Evolutionary conservation across 2,888 invertebrate species (phyloP).

Genomic region (Synanthedon vespiformis): DNA sequence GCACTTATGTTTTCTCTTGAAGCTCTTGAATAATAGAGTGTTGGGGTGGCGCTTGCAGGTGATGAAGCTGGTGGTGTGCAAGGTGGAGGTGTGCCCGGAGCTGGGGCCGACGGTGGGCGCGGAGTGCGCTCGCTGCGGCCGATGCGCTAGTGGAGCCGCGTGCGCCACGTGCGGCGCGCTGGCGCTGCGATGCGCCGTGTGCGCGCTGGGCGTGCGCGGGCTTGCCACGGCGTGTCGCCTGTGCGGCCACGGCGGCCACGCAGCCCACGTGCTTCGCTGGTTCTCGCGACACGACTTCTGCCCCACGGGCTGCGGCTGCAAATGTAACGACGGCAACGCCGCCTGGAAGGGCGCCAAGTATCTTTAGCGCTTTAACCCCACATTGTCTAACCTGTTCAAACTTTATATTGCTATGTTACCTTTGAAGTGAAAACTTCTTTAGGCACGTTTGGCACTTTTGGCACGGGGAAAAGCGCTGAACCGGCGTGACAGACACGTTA

Average conservation of each 20-base stretch:
- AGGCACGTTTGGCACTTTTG: no score
- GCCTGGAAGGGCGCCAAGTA: slow-evolving; percentile 58
- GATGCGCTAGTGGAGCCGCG: slow-evolving; percentile 74
- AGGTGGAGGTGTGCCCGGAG: slow-evolving; percentile 41
- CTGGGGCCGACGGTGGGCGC: slow-evolving; percentile 80
- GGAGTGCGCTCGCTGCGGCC: slow-evolving; percentile 78
- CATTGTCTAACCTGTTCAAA: slow-evolving; percentile 2
- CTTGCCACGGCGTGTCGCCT: slow-evolving; percentile 86
- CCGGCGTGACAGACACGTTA: no score
- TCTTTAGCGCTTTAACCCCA: slow-evolving; percentile 16
- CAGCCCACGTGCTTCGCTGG: slow-evolving; percentile 87
- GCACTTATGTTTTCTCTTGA: no score
- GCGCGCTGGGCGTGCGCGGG: slow-evolving; percentile 87
- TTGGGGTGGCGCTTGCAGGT: slow-evolving; percentile 33
- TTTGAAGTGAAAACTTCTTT: no score
- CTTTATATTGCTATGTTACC: no score
- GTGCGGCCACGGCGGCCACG: slow-evolving; percentile 96
- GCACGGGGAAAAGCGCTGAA: no score
- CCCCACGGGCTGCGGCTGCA: slow-evolving; percentile 93
- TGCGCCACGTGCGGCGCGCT: slow-evolving; percentile 80
- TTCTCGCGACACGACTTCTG: slow-evolving; percentile 78
- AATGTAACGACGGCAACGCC: slow-evolving; percentile 76
- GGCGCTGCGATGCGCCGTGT: slow-evolving; percentile 84
- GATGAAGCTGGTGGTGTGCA: slow-evolving; percentile 69
- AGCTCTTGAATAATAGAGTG: no score